These are phyloP conservation scores for mouse (Mus musculus) DNA, from an alignment of 2,113 vertebrate genomes.

Conservation along the genomic window DNA sequence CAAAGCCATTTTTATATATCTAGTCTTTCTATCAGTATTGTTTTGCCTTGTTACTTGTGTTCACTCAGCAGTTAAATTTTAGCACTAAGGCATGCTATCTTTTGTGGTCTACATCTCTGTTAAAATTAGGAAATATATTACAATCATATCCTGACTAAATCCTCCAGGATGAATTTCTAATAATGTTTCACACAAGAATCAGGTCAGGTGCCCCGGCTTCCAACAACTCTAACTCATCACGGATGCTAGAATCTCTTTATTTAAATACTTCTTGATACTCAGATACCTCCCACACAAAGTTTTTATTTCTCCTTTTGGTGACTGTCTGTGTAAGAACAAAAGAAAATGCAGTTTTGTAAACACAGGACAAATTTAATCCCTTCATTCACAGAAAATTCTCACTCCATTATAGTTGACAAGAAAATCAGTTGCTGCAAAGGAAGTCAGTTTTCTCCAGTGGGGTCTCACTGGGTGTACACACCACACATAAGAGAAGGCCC, in stretches of 20 bases:
- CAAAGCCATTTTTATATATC: neutral
- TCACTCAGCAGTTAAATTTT: neutral
- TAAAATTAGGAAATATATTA: conserved; percentile 25
- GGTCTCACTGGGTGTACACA: neutral
- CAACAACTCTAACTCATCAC: neutral
- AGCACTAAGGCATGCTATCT: neutral
- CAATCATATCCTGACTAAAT: conserved; percentile 21
- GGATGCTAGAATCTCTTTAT: neutral
- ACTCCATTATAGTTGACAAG: neutral
- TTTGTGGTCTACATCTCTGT: neutral
- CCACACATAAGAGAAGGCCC: neutral
- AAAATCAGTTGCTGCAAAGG: neutral
- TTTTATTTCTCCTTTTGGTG: conserved; percentile 43
- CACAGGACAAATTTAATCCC: conserved; percentile 4
- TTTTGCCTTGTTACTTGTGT: conserved; percentile 30
- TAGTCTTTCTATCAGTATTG: neutral
- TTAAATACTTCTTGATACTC: conserved; percentile 10
- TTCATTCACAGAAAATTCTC: conserved; percentile 5
- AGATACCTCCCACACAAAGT: neutral
- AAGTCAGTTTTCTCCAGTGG: neutral
- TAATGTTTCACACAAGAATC: neutral
- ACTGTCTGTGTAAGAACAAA: conserved; percentile 18
- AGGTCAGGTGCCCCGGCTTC: neutral
- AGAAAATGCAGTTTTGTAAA: conserved; percentile 30
- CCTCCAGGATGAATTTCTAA: neutral